A percentile compares a stretch with the other conserved stretches of the same genome.
Evolutionary conservation across 1,140 invertebrate species (phyloP).

Genomic region (Lordiphosa mommai): DNA sequence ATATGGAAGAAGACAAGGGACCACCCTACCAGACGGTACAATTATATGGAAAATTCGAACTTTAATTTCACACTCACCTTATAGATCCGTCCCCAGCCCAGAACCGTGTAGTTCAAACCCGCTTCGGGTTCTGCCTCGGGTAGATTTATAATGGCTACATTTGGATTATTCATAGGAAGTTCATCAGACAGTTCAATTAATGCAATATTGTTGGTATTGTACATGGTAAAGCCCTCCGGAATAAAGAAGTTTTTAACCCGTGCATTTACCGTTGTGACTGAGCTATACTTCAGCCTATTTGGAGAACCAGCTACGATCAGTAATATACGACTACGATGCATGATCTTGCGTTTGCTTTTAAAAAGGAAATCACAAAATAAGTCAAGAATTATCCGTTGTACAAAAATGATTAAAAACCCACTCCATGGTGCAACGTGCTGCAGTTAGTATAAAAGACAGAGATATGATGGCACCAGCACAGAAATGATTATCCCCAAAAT

Average conservation of each 20-base stretch:
- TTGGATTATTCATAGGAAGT: slow-evolving; percentile 18
- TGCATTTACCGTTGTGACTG: not conserved
- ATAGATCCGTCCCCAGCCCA: slow-evolving; percentile 49
- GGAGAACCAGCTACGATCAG: slow-evolving; percentile 39
- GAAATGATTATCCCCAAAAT: slow-evolving; percentile 49
- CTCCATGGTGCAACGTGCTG: slow-evolving; percentile 51
- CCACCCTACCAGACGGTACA: slow-evolving; percentile 21
- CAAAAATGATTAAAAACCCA: slow-evolving; percentile 12
- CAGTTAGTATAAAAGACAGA: slow-evolving; percentile 24
- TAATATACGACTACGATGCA: slow-evolving; percentile 20
- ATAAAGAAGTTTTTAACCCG: slow-evolving; percentile 33
- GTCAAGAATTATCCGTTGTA: no score
- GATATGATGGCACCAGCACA: slow-evolving; percentile 37
- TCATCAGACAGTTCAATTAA: slow-evolving; percentile 6
- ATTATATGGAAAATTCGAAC: not conserved
- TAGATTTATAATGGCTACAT: slow-evolving; percentile 25
- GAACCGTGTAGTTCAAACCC: slow-evolving; percentile 23
- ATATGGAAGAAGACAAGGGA: slow-evolving; percentile 16
- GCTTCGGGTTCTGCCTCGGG: slow-evolving; percentile 11
- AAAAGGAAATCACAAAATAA: not conserved
- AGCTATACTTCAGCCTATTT: slow-evolving; percentile 16
- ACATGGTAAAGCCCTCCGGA: slow-evolving; percentile 22
- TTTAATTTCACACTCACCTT: not conserved
- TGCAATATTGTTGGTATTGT: slow-evolving; percentile 49
- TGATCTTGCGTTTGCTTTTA: slow-evolving; percentile 35